These are phyloP conservation scores for Menidia beryllina DNA, from an alignment of 2,113 vertebrate genomes.

Conservation along the genomic window DNA sequence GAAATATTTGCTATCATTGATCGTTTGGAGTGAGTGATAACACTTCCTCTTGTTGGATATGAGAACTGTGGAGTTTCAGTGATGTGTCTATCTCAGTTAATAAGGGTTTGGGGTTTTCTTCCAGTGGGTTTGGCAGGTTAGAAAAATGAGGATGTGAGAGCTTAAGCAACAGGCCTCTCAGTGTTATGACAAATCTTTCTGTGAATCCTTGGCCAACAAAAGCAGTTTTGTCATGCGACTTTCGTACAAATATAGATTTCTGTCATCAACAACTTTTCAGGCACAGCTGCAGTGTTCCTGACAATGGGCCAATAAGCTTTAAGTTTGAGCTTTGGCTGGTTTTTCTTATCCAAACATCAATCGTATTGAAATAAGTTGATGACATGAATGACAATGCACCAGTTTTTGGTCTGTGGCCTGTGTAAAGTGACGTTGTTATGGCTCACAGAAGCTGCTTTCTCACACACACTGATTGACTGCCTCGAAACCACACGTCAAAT, in stretches of 20 bases:
- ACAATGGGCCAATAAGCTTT: too few species aligned
- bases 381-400: too few species aligned
- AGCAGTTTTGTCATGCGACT: not conserved
- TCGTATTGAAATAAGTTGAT: not conserved
- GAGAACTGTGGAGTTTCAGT: conserved; percentile 43
- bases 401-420: too few species aligned
- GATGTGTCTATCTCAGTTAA: conserved; percentile 31
- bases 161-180: not conserved
- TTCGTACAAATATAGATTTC: not conserved
- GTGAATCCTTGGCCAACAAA: not conserved
- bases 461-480: too few species aligned
- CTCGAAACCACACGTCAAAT: too few species aligned
- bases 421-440: too few species aligned
- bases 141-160: conserved; percentile 67
- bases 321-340: not conserved
- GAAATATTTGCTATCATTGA: conserved; percentile 19
- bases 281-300: not conserved
- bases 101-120: conserved; percentile 42
- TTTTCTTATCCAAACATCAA: not conserved
- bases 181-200: conserved; percentile 4
- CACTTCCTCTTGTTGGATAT: conserved; percentile 44
- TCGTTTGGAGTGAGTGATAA: conserved; percentile 23
- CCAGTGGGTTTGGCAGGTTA: conserved; percentile 23
- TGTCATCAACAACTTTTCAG: conserved; percentile 6
- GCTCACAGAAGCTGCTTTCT: too few species aligned